phyloP scores from a whole-genome alignment of 2,888 invertebrate genomes.

The Eupsilia transversa region DNA sequence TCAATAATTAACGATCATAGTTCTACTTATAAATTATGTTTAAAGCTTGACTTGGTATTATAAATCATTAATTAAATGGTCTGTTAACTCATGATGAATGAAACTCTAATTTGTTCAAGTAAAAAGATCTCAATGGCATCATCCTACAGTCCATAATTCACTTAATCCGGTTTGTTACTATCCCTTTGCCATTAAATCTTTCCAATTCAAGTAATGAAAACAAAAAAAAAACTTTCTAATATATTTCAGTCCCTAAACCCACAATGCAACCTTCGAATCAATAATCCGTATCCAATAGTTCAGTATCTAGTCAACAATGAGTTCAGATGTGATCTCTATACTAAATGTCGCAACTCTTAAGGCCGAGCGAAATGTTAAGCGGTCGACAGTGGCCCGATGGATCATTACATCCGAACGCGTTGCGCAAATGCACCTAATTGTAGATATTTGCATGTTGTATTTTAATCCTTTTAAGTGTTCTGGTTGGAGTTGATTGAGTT shows the following conservation, averaged over 20 bases:
- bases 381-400: conserved; percentile 79
- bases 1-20: conserved; percentile 13
- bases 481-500: conserved; percentile 64
- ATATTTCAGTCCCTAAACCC: conserved; percentile 11
- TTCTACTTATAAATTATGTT: conserved; percentile 7
- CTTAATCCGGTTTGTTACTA: not conserved
- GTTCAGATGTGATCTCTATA: conserved; percentile 70
- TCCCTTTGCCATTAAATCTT: not conserved
- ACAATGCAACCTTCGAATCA: conserved; percentile 39
- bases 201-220: not conserved
- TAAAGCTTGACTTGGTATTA: not conserved
- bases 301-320: conserved; percentile 67
- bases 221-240: conserved; percentile 7
- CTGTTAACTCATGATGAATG: not conserved
- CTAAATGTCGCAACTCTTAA: conserved; percentile 80
- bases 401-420: conserved; percentile 76
- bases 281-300: conserved; percentile 41
- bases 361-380: conserved; percentile 87
- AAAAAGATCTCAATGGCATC: not conserved
- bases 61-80: conserved; percentile 14
- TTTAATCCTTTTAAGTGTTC: conserved; percentile 66
- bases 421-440: conserved; percentile 70
- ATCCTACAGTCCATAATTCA: not conserved
- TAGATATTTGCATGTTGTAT: conserved; percentile 67
- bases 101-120: not conserved